These are phyloP conservation scores for Cataglyphis albicans DNA, from an alignment of 2,888 invertebrate species.

Conservation along the genomic window DNA sequence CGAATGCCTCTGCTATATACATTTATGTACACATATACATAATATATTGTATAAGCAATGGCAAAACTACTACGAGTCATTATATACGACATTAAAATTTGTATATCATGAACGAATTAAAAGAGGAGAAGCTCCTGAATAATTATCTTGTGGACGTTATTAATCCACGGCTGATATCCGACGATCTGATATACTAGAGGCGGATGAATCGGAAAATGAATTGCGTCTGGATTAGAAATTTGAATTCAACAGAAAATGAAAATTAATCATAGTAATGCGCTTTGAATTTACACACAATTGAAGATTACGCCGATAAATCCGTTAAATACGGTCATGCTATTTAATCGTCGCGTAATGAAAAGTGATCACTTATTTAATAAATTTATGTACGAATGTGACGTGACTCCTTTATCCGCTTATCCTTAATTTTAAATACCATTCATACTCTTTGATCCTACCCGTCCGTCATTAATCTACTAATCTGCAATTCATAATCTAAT, in stretches of 20 bases:
- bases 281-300: not conserved
- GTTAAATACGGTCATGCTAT: not conserved
- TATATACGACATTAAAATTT: conserved; percentile 84
- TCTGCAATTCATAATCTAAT: conserved; percentile 22
- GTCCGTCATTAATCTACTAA: conserved; percentile 26
- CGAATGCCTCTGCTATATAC: conserved; percentile 77
- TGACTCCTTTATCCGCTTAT: conserved; percentile 16
- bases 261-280: not conserved
- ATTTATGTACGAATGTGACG: conserved; percentile 17
- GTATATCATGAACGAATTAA: conserved; percentile 85
- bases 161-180: conserved; percentile 42
- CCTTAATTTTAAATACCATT: not conserved
- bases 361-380: conserved; percentile 5
- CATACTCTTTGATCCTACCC: not conserved
- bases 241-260: not conserved
- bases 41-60: conserved; percentile 82
- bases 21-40: conserved; percentile 81
- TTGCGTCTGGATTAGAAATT: not conserved
- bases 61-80: conserved; percentile 82
- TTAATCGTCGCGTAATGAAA: not conserved
- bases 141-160: conserved; percentile 64
- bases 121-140: conserved; percentile 81
- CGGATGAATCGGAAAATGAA: conserved; percentile 8
- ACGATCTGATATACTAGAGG: not conserved
- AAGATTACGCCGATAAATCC: not conserved